Percentiles rank a stretch among this genome's conserved stretches.
These are phyloP conservation scores for Hucho hucho DNA, from an alignment of 2,113 vertebrate species.

Conservation along the genomic window DNA sequence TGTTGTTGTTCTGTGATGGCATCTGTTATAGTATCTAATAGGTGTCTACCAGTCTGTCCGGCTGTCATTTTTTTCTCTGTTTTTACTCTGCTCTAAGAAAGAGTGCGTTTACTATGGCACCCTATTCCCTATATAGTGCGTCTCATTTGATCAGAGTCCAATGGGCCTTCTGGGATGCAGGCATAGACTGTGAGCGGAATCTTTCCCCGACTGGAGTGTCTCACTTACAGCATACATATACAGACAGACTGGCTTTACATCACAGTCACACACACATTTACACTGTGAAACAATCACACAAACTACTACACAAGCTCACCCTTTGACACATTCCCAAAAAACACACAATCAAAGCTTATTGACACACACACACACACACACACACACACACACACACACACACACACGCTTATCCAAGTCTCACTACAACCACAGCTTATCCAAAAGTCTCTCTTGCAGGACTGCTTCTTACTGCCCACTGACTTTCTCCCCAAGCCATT, in stretches of 20 bases:
- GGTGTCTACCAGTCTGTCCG: background rate
- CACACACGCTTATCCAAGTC: background rate
- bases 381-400: background rate
- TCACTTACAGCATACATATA: too few relatives aligned
- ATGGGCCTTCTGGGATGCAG: too few relatives aligned
- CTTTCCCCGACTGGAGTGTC: too few relatives aligned
- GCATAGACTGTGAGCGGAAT: too few relatives aligned
- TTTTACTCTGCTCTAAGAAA: too few relatives aligned
- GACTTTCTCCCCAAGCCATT: background rate
- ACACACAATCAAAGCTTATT: background rate
- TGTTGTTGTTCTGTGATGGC: background rate
- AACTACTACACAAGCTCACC: background rate
- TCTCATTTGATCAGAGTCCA: too few relatives aligned
- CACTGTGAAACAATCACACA: background rate
- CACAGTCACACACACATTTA: background rate
- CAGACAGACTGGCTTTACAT: background rate
- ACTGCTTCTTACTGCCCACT: background rate
- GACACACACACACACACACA: background rate
- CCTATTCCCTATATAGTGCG: too few relatives aligned
- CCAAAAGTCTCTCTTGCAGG: too few relatives aligned
- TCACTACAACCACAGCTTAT: background rate
- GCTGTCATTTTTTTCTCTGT: background rate
- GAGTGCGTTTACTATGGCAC: too few relatives aligned
- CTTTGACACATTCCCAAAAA: background rate
- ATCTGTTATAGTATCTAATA: background rate